Evolutionary conservation across 2,888 invertebrate genomes (phyloP), one percentile per base, ranked within the genome.

Genomic region (Drosophila ustulata): DNA sequence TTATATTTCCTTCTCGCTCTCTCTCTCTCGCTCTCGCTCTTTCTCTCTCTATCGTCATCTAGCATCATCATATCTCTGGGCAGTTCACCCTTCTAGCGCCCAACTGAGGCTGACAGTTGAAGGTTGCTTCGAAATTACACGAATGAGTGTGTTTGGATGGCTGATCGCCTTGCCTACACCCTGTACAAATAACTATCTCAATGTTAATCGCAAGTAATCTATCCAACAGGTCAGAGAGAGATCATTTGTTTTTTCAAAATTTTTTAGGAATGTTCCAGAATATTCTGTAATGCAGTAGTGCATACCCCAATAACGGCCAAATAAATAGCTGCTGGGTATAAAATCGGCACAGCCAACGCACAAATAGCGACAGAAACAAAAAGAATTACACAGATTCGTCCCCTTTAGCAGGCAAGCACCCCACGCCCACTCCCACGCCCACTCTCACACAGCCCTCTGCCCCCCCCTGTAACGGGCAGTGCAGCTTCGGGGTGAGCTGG

Each of bases 81-180:
- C 71, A 86, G 76, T 83, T 84, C 87, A 89, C 83, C 89, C 88
- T 89, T 83, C 83, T 87, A 84, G 74, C 83, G 83, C 68, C 83
- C 67, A 63, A 70, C 75, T 11, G 18, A 25, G 66, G 43, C 80
- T 83, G 87, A 72, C 89, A 83, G 74, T 77, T 86, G 87, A 83
- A 88, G 83, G 84, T 80, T 88, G 84, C 66, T 70, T 70, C 70
- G 66, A 68, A 86, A 86, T 65, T 77, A 52, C 9, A 71, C 45
- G 55, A 71, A 64, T 51, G 37, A 57, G 52, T 6, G 11, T 5
- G 26, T 32, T 3, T 5, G 0, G 3, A 0, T 0, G 0, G 0
- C 3, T 45, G 56, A 37, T 7, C 26, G 51, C 68, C 74, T 47
- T 1, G 0, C 0, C 4, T 1, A 68, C 52, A 73, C 57, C 61